Evolutionary conservation across 2,888 invertebrate species (phyloP).

Genomic region (Lumbricus terrestris): DNA sequence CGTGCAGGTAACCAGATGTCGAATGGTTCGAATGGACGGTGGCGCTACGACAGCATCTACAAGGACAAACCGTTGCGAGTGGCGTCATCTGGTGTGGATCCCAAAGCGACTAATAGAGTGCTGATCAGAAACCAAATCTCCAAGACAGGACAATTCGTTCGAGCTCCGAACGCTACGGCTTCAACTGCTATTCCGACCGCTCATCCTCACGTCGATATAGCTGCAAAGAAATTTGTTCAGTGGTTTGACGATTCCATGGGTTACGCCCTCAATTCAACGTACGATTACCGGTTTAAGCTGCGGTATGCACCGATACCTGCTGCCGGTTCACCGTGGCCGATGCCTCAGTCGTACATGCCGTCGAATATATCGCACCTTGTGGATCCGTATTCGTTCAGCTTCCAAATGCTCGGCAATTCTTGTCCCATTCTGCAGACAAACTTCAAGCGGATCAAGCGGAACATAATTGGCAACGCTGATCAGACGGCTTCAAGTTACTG

Average conservation of each 20-base stretch:
- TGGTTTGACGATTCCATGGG: constrained; percentile 21
- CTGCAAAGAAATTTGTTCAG: constrained; percentile 8
- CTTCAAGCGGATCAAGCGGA: constrained; percentile 18
- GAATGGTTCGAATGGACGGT: background rate
- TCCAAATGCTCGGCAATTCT: background rate
- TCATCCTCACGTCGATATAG: background rate
- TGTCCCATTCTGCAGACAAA: constrained; percentile 14
- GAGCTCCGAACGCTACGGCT: background rate
- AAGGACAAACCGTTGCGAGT: background rate
- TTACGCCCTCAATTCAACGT: constrained; percentile 31
- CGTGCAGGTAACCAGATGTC: background rate
- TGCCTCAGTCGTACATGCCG: constrained; percentile 39
- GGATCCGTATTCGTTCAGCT: constrained; percentile 14
- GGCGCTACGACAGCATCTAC: background rate
- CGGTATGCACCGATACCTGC: constrained; percentile 35
- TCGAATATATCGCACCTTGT: constrained; percentile 26
- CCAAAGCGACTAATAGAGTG: background rate
- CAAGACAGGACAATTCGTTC: background rate
- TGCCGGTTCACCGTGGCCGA: constrained; percentile 43
- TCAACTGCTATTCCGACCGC: background rate
- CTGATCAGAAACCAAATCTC: background rate
- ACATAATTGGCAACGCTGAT: constrained; percentile 13
- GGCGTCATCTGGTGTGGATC: background rate
- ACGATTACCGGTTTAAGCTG: constrained; percentile 37
- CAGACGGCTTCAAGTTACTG: background rate